Evolutionary conservation across 2,113 vertebrate species (phyloP).

Genomic region (Sus scrofa): DNA sequence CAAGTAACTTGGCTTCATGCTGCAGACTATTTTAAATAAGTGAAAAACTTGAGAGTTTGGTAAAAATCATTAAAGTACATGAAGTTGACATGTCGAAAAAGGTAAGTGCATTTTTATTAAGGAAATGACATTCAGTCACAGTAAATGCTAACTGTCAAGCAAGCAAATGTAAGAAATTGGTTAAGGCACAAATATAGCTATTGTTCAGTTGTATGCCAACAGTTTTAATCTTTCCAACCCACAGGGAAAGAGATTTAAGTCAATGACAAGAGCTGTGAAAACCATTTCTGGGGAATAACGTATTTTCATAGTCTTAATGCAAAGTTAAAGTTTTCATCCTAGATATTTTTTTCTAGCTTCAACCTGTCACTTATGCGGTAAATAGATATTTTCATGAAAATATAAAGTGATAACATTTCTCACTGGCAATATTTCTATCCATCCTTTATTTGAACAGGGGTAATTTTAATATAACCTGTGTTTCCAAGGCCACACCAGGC

Average conservation of each 20-base stretch:
- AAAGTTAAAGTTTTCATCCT: constrained; percentile 26
- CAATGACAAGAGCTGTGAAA: constrained; percentile 32
- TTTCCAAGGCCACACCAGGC: not conserved
- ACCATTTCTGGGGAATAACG: not conserved
- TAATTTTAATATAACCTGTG: not conserved
- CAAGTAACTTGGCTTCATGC: not conserved
- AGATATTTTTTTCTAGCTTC: not conserved
- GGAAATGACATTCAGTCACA: constrained; percentile 56
- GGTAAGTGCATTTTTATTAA: constrained; percentile 55
- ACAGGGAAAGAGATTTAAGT: not conserved
- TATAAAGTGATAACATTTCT: not conserved
- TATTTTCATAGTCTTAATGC: not conserved
- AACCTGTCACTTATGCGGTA: constrained; percentile 26
- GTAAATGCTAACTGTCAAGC: constrained; percentile 51
- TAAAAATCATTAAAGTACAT: constrained; percentile 38
- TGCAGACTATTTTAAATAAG: constrained; percentile 23
- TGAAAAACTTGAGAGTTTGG: constrained; percentile 2
- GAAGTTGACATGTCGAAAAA: constrained; percentile 46
- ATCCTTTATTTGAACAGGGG: not conserved
- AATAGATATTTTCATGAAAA: constrained; percentile 33
- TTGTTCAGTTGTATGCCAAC: constrained; percentile 17
- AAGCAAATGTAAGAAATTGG: constrained; percentile 28
- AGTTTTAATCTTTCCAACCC: constrained; percentile 41
- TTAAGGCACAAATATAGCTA: constrained; percentile 35
- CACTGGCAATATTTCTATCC: not conserved